Evolutionary conservation across 2,888 invertebrate genomes (phyloP), one percentile per base, ranked within the genome.

Genomic region (Carterocephalus palaemon): DNA sequence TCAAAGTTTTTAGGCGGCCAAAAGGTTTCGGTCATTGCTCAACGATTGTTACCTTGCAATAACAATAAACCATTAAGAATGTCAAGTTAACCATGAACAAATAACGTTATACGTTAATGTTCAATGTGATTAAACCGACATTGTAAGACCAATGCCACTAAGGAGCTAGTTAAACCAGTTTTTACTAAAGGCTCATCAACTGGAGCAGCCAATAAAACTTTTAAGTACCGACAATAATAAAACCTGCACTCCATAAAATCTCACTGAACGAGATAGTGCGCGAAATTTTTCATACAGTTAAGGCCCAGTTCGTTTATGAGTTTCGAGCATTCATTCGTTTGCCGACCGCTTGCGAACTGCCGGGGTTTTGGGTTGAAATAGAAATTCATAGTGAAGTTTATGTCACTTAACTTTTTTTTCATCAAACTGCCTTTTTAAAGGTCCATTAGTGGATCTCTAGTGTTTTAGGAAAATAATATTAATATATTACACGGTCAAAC

Each of bases 281-380:
- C 48, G 46, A 53, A 48, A 49, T 47, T 51, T 46, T 49, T 54
- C 53, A 54, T 42, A 45, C 43, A 40, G 45, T 51, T 49, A 48
- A 49, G 41, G 42, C 41, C 31, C 41, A 46, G 49, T 48, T 49
- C 48, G 48, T 46, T 42, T 42, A 42, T 42, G 34, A 42, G 33
- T 34, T 40, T 34, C 19, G 33, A 42, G 19, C 26, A 15, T 41
- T 32, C 31, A 33, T 31, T 17, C 31, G 41, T 41, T 33, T 41
- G 24, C 24, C 12, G 8, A 12, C 23, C 41, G 17, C 41, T 41
- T 31, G 8, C 17, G 23, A n/a, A 23, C 20, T n/a, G 24, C 16
- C 19, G 13, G 40, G 24, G 15, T 15, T 29, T 33, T 33, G 20
- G 33, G 12, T 13, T 20, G 15, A n/a, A 29, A 12, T 20, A 16